These are phyloP conservation scores for Nasonovia ribisnigri DNA, from an alignment of 2,888 invertebrate genomes.

Conservation along the genomic window DNA sequence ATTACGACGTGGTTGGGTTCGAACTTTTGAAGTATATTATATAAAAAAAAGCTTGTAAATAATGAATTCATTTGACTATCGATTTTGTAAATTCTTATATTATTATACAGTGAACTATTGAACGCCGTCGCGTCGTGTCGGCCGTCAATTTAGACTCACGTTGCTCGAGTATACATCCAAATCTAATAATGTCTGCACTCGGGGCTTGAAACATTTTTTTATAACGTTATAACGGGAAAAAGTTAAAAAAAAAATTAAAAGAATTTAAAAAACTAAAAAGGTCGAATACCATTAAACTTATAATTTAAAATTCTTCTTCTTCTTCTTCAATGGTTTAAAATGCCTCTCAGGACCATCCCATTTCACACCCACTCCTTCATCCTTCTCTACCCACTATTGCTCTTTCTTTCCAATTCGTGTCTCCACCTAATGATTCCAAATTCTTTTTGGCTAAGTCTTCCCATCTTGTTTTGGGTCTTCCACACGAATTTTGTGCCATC, in stretches of 20 bases:
- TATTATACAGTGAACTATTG: background rate
- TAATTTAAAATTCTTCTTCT: too few relatives aligned
- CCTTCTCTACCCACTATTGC: background rate
- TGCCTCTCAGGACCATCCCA: background rate
- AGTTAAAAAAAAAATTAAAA: background rate
- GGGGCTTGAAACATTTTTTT: background rate
- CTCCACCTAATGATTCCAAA: background rate
- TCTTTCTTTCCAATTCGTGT: background rate
- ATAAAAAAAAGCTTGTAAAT: background rate
- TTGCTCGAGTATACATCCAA: background rate
- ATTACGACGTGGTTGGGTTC: background rate
- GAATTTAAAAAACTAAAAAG: background rate
- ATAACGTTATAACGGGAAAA: background rate
- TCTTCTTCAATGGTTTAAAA: background rate
- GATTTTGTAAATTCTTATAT: background rate
- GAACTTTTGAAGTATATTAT: background rate
- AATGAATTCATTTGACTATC: background rate
- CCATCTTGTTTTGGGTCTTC: background rate
- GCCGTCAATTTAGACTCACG: background rate
- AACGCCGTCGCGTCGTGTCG: background rate
- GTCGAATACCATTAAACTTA: background rate
- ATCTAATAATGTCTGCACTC: background rate
- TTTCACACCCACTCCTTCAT: background rate
- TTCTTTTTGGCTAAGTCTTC: background rate
- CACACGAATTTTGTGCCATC: background rate